Evolutionary conservation across 2,888 invertebrate genomes (phyloP), one percentile per base, ranked within the genome.

Genomic region (Onthophagus sagittarius): DNA sequence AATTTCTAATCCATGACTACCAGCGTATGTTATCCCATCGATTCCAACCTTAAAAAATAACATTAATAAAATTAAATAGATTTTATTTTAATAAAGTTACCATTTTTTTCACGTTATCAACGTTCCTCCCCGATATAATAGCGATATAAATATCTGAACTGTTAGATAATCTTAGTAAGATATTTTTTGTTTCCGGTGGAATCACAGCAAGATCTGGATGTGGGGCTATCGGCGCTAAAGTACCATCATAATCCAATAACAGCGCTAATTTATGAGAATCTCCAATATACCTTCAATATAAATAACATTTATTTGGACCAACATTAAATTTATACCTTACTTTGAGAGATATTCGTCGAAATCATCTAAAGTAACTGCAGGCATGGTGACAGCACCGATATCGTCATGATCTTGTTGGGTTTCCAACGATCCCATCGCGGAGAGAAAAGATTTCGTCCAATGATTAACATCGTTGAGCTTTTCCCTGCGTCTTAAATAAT

Each of bases 201-300:
- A 96, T 87, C 0, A 92, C 92, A n/a, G 96, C 96, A 77, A 96
- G 86, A 86, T 96, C 95, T 0, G 96, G 96, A 86, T 95, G 95
- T 0, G 95, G 94, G 0, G 95, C 95, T 76, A 96, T 94, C 0
- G 95, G 95, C 0, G 96, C 94, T 79, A 96, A 85, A 0, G 96
- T 96, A 32, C 96, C 96, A 82, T 96, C 96, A 84, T 95, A 96
- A 85, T 96, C 96, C 79, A 96, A 86, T 0, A 95, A 86, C 0
- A 96, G 86, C 0, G 95, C 95, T 81, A 96, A 85, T 86, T 96
- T 96, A 82, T 94, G 93, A 6, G 93, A 92, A 80, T 93, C 92
- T 75, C 95, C 95, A 80, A 95, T 93, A 85, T 95, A 95, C 84
- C 94, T 94, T 23, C 23, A 81, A 53, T 81, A 82, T 13, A 13